Conservation (phyloP, 2,113 vertebrate genomes). For the Polypterus bichir region DNA sequence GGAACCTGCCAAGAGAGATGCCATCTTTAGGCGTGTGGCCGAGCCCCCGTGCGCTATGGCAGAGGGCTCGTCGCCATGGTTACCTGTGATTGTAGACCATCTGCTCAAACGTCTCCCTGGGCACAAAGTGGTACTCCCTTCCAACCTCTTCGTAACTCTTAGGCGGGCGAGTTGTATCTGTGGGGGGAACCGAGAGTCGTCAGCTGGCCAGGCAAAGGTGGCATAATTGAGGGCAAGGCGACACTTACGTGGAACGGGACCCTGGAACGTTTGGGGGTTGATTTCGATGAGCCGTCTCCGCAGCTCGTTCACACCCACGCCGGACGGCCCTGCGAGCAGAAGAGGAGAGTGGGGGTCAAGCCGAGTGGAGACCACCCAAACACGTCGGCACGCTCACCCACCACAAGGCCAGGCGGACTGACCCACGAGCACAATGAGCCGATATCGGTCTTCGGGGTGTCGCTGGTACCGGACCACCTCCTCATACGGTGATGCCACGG, state of each 20-base stretch:
- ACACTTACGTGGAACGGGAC: constrained; percentile 72
- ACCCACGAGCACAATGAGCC: constrained; percentile 77
- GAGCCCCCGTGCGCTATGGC: neutral
- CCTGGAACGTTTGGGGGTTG: constrained; percentile 65
- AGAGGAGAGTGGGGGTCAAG: neutral
- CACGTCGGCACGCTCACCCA: no score
- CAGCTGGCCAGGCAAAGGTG: no score
- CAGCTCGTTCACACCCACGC: constrained; percentile 86
- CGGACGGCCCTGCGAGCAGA: constrained; percentile 63
- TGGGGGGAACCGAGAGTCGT: constrained; percentile 7
- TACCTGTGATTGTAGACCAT: constrained; percentile 80
- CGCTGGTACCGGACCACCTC: constrained; percentile 82
- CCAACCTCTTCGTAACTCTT: constrained; percentile 78
- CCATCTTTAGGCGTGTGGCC: neutral
- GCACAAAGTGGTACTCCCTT: constrained; percentile 84
- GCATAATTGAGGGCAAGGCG: neutral
- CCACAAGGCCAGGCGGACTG: constrained; percentile 17
- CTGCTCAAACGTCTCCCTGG: constrained; percentile 74
- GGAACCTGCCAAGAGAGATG: constrained; percentile 53
- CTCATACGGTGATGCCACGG: constrained; percentile 59
- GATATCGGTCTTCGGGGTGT: constrained; percentile 48
- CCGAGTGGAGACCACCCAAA: no score
- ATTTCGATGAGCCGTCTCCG: constrained; percentile 65
- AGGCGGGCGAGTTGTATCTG: constrained; percentile 78
- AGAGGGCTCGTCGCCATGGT: neutral